Evolutionary conservation across 2,888 invertebrate species (phyloP).

Genomic region (Drosophila anceps): DNA sequence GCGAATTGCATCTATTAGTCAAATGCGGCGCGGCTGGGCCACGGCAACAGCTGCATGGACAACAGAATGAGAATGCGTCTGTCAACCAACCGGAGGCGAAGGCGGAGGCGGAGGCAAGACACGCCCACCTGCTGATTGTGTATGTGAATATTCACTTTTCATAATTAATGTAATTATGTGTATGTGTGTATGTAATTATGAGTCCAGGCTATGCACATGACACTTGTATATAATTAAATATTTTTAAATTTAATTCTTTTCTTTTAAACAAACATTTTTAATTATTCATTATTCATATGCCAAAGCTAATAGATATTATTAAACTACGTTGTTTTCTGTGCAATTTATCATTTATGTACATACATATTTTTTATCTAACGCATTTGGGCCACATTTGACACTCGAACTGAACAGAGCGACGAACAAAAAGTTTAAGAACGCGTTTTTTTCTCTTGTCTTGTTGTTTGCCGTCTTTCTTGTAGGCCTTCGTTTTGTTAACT

Average conservation of each 20-base stretch:
- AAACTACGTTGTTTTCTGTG: constrained; percentile 27
- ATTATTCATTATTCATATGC: no score
- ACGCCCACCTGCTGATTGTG: constrained; percentile 37
- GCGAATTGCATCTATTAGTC: constrained; percentile 23
- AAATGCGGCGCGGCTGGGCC: constrained; percentile 4
- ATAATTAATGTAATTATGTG: constrained; percentile 8
- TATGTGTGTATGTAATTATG: background rate
- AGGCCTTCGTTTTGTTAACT: constrained; percentile 47
- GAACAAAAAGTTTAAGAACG: constrained; percentile 21
- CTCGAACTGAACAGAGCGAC: background rate
- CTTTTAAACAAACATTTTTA: no score
- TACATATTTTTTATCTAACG: constrained; percentile 4
- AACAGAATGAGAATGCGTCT: constrained; percentile 22
- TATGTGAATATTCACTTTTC: constrained; percentile 4
- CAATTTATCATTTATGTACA: constrained; percentile 18
- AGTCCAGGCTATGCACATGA: background rate
- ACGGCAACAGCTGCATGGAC: background rate
- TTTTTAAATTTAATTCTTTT: background rate
- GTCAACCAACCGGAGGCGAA: constrained; percentile 14
- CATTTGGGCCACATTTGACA: constrained; percentile 34
- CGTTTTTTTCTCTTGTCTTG: background rate
- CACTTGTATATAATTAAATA: background rate
- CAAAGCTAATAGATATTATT: constrained; percentile 25
- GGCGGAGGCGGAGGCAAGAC: background rate
- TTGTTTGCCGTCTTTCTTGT: constrained; percentile 25